Evolutionary conservation across 1,140 invertebrate species (phyloP).

Genomic region (Lysiphlebus fabarum): DNA sequence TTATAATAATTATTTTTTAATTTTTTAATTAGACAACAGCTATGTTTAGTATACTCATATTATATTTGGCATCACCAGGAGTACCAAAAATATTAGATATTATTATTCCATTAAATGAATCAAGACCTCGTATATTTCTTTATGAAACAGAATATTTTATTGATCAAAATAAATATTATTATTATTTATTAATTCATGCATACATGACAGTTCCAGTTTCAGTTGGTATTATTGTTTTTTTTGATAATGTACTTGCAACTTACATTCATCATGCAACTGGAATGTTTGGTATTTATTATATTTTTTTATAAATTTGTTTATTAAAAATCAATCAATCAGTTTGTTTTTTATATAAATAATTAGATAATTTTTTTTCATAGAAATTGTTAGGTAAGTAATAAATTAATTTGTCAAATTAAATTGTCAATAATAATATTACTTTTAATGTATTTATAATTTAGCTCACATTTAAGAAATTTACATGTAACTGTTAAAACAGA

Average conservation of each 20-base stretch:
- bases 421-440: too few relatives aligned
- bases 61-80: slow-evolving; percentile 17
- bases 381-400: background rate
- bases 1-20: background rate
- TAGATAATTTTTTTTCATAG: background rate
- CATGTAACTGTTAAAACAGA: too few relatives aligned
- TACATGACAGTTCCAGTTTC: slow-evolving; percentile 18
- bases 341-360: background rate
- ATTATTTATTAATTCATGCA: slow-evolving; percentile 21
- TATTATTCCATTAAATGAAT: slow-evolving; percentile 23
- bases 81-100: slow-evolving; percentile 22
- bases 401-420: background rate
- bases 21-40: background rate
- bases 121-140: slow-evolving; percentile 18
- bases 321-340: background rate
- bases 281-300: slow-evolving; percentile 11
- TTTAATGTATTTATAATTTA: too few relatives aligned
- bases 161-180: slow-evolving; percentile 26
- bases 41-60: slow-evolving; percentile 12
- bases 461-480: too few relatives aligned
- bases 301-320: background rate
- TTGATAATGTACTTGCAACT: slow-evolving; percentile 21
- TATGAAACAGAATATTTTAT: slow-evolving; percentile 27
- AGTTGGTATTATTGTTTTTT: background rate
- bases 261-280: slow-evolving; percentile 23